Conservation (phyloP, 1,140 invertebrate species). For the Microplitis demolitor region DNA sequence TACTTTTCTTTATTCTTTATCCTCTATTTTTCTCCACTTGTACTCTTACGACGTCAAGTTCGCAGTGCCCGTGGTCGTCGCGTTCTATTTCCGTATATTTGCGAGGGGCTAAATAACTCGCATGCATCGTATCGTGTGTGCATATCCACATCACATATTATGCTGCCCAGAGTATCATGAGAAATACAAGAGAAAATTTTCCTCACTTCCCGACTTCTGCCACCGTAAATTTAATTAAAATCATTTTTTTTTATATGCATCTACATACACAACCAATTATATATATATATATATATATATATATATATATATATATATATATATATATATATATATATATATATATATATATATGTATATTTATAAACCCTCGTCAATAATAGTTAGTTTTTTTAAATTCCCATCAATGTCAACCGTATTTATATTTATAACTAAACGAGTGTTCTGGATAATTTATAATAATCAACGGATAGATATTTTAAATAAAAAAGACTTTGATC, state of each 20-base stretch:
- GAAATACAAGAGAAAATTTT: conserved; percentile 1
- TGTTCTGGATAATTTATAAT: not conserved
- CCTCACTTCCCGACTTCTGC: not conserved
- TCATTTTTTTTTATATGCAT: too few species aligned
- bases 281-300: not conserved
- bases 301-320: not conserved
- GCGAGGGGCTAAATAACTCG: conserved; percentile 6
- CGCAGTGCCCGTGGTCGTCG: conserved; percentile 18
- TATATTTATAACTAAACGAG: not conserved
- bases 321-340: too few species aligned
- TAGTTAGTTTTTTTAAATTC: not conserved
- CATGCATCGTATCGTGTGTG: not conserved
- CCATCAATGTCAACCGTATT: not conserved
- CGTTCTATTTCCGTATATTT: conserved; percentile 27
- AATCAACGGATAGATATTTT: not conserved
- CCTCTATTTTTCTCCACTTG: conserved; percentile 8
- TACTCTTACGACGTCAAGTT: conserved; percentile 20
- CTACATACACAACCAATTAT: too few species aligned
- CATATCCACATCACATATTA: not conserved
- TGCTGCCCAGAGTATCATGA: not conserved
- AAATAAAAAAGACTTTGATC: conserved; percentile 3
- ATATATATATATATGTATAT: not conserved
- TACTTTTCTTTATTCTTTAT: not conserved
- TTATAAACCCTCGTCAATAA: not conserved
- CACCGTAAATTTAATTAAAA: not conserved